Percentiles rank a stretch among this genome's conserved stretches.
Evolutionary conservation across 2,113 vertebrate genomes (phyloP).

Genomic region (Triplophysa dalaica): DNA sequence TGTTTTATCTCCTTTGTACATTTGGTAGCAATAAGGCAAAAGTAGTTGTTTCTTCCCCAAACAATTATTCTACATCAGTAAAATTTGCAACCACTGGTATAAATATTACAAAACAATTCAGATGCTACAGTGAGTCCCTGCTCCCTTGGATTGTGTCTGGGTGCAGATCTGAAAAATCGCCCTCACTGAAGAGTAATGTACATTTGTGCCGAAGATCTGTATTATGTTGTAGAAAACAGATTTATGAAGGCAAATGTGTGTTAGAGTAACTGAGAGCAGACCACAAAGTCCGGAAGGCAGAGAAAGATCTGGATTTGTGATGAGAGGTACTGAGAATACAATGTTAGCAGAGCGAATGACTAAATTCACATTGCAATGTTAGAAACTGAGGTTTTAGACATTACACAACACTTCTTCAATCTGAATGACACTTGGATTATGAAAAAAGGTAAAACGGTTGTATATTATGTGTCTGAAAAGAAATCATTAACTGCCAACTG

Average conservation of each 20-base stretch:
- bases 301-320: background rate
- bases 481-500: background rate
- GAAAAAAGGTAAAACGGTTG: background rate
- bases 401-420: background rate
- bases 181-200: constrained; percentile 10
- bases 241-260: constrained; percentile 5
- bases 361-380: background rate
- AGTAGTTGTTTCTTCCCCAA: constrained; percentile 66
- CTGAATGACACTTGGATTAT: background rate
- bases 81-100: constrained; percentile 66
- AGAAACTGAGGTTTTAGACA: background rate
- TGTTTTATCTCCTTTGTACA: constrained; percentile 63
- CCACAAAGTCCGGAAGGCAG: background rate
- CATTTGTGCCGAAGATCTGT: constrained; percentile 12
- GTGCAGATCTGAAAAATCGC: background rate
- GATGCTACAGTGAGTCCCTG: constrained; percentile 66
- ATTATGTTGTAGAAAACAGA: constrained; percentile 24
- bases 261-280: constrained; percentile 11
- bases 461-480: background rate
- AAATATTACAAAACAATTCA: constrained; percentile 72
- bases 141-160: constrained; percentile 31
- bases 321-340: background rate
- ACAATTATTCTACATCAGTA: constrained; percentile 63
- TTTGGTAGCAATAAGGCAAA: constrained; percentile 77
- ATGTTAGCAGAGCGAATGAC: too few relatives aligned